A percentile compares a stretch with the other conserved stretches of the same genome.
Conservation (phyloP, 2,888 invertebrate genomes). For the Gryllus longicercus region DNA sequence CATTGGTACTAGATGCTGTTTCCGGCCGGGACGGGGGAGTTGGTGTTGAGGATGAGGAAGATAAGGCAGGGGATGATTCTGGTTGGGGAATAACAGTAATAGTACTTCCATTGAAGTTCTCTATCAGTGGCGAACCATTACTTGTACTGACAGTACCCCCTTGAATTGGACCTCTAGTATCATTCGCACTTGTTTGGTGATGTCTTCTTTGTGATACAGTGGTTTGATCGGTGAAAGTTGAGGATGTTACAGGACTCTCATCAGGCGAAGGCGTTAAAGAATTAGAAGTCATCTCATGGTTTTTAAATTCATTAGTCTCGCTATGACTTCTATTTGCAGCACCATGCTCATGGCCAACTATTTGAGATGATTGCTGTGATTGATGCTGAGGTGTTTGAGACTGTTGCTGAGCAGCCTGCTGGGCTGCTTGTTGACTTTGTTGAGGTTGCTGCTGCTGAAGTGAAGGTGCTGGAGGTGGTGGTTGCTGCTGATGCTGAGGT, state of each 20-base stretch:
- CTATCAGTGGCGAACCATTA: slow-evolving; percentile 52
- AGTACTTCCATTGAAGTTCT: slow-evolving; percentile 24
- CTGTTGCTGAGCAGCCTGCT: neutral
- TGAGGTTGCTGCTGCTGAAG: slow-evolving; percentile 20
- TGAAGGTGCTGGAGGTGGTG: neutral
- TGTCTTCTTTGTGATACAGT: slow-evolving; percentile 24
- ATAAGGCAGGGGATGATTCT: slow-evolving; percentile 30
- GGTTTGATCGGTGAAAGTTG: slow-evolving; percentile 53
- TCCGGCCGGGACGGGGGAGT: slow-evolving; percentile 29
- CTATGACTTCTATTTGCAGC: slow-evolving; percentile 35
- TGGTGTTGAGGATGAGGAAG: slow-evolving; percentile 30
- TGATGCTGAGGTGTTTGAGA: neutral
- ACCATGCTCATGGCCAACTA: slow-evolving; percentile 23
- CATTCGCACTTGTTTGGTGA: slow-evolving; percentile 19
- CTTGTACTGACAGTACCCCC: slow-evolving; percentile 82
- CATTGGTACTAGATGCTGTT: slow-evolving; percentile 24
- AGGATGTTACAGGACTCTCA: slow-evolving; percentile 63
- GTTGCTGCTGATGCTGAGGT: neutral
- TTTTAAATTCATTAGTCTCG: slow-evolving; percentile 26
- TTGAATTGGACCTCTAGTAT: slow-evolving; percentile 67
- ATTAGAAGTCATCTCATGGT: neutral
- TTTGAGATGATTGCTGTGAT: neutral
- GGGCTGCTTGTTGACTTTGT: neutral
- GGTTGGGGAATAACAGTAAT: slow-evolving; percentile 28
- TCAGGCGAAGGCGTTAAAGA: slow-evolving; percentile 28